These are phyloP conservation scores for Nesometra sesokonis DNA, from an alignment of 35 echinoderm and acorn worm genomes.

Conservation along the genomic window DNA sequence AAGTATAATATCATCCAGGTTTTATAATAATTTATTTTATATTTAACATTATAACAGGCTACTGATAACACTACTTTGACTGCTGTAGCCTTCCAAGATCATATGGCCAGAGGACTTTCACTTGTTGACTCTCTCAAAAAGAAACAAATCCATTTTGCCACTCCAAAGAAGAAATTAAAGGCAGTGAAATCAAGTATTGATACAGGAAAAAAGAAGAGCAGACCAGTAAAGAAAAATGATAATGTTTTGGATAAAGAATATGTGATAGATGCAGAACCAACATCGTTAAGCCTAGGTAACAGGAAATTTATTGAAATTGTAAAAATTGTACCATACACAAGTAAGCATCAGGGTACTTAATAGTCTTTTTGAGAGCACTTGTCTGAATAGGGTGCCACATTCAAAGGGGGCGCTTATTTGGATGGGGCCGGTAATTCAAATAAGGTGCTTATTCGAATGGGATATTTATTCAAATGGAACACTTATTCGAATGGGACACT, in stretches of 20 bases:
- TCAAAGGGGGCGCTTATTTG: too few species aligned
- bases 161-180: slow-evolving; percentile 36
- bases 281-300: slow-evolving; percentile 52
- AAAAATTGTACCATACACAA: too few species aligned
- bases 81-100: slow-evolving; percentile 90
- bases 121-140: slow-evolving; percentile 55
- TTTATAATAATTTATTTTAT: too few species aligned
- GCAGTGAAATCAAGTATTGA: slow-evolving; percentile 60
- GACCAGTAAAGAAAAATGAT: slow-evolving; percentile 12
- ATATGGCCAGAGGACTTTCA: slow-evolving; percentile 49
- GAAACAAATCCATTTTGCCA: slow-evolving; percentile 16
- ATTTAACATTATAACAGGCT: neutral
- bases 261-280: slow-evolving; percentile 63
- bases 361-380: too few species aligned
- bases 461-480: too few species aligned
- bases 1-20: too few species aligned
- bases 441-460: too few species aligned
- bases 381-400: too few species aligned
- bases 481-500: too few species aligned
- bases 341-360: too few species aligned
- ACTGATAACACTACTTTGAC: slow-evolving; percentile 35
- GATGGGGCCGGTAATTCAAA: too few species aligned
- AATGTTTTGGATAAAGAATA: slow-evolving; percentile 38
- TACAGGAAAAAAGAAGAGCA: slow-evolving; percentile 31
- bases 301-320: neutral